These are phyloP conservation scores for Leguminivora glycinivorella DNA, from an alignment of 1,140 invertebrate genomes.

Conservation along the genomic window DNA sequence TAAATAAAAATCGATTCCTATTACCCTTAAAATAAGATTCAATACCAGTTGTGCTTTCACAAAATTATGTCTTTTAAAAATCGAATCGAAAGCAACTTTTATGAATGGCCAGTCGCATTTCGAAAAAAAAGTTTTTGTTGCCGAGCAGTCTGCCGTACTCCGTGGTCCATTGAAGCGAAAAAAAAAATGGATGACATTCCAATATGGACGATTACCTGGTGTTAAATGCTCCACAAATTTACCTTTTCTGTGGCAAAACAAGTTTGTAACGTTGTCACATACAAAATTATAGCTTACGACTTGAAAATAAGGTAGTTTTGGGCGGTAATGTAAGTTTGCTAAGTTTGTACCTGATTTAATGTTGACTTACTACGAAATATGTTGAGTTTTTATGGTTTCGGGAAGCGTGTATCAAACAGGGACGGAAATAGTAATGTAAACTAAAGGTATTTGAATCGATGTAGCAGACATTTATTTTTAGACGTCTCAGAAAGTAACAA, in stretches of 20 bases:
- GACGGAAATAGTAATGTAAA: conserved; percentile 24
- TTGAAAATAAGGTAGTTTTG: not conserved
- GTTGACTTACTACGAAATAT: conserved; percentile 21
- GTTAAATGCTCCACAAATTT: conserved; percentile 21
- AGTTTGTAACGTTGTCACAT: not conserved
- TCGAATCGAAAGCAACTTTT: conserved; percentile 37
- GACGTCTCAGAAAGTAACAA: not conserved
- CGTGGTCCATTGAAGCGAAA: conserved; percentile 52
- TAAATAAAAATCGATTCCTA: conserved; percentile 1
- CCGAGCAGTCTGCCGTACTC: conserved; percentile 65
- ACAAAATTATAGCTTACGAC: not conserved
- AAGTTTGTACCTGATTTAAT: conserved; percentile 26
- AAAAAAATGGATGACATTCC: conserved; percentile 52
- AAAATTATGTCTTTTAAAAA: conserved; percentile 9
- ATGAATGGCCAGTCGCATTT: conserved; percentile 55
- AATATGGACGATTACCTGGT: conserved; percentile 43
- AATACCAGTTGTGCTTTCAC: not conserved
- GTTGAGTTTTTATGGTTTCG: conserved; percentile 26
- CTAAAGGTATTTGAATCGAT: conserved; percentile 13
- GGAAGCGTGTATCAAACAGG: conserved; percentile 22
- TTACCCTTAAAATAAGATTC: not conserved
- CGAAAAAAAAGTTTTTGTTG: conserved; percentile 55
- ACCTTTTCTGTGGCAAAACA: not conserved
- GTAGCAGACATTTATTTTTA: conserved; percentile 14
- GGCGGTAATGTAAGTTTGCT: not conserved